Base-by-base conservation (phyloP, 2,797 vertebrate species). In the Dermochelys coriacea region DNA sequence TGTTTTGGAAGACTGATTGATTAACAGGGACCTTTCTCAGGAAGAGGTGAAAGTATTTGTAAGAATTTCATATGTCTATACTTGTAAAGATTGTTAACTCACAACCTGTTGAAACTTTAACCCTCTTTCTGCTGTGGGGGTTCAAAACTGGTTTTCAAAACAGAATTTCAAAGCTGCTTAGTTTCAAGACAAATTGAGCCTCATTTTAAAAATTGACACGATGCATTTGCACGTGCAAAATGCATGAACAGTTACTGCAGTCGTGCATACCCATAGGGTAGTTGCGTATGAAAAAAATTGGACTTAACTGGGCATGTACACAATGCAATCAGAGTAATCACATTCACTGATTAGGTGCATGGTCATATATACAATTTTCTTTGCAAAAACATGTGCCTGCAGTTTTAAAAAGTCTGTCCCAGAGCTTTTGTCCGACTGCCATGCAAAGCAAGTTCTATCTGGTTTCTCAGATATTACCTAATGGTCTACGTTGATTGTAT, bases 311-410 rank as follows among this genome's bases (percentile, higher is more conserved):
- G 52, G 31, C 94, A 82, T 94, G 93, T 93, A 81, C 91, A n/a
- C 94, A 93, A 87, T 93, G 88, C 89, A 81, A 89, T 93, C 93
- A 90, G 88, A 88, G n/a, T 83, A 85, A 84, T 93, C 61, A 47
- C 71, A 90, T 85, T 79, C 78, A 47, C 81, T 95, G 93, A 91
- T 96, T 71, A 93, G 86, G 52, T 91, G 81, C 68, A 85, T 87
- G 84, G 82, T 95, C 54, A 0, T 52, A 64, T 82, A 95, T 59
- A 85, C 52, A 37, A 8, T 61, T 91, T 95, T 86, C 91, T 77
- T n/a, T 86, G 91, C 81, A 93, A 61, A 96, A 92, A 95, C 93
- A 95, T 91, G 92, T 84, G 88, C 83, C 91, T 87, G 57, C 79
- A 90, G 71, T 86, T 96, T 90, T 80, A 84, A 92, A 95, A 94